phyloP scores from a whole-genome alignment of 2,113 vertebrate species.

The Podiceps cristatus region DNA sequence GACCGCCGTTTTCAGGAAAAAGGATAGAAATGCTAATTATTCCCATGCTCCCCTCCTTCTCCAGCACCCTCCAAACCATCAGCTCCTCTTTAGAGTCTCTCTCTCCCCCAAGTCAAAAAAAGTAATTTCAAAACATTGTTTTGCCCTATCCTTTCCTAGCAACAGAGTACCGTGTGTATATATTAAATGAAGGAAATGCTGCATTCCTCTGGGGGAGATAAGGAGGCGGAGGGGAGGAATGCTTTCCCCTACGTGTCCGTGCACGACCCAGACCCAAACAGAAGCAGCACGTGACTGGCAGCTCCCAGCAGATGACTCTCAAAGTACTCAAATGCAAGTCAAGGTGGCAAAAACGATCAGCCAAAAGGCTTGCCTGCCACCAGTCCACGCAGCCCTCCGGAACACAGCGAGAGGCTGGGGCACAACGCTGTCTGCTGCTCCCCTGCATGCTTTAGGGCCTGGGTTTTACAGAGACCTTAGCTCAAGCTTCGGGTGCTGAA shows the following conservation, averaged over 20 bases:
- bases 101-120: background rate
- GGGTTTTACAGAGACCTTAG: background rate
- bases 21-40: background rate
- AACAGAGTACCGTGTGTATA: background rate
- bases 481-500: background rate
- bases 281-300: background rate
- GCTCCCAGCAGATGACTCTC: background rate
- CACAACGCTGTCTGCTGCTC: background rate
- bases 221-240: background rate
- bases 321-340: background rate
- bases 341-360: background rate
- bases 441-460: background rate
- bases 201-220: background rate
- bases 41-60: background rate
- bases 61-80: background rate
- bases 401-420: rapidly evolving
- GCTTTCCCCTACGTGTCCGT: background rate
- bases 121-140: background rate
- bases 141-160: background rate
- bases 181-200: background rate
- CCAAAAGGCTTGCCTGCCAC: background rate
- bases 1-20: background rate
- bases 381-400: rapidly evolving
- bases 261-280: background rate
- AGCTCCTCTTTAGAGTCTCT: background rate